Percentiles rank a stretch among this genome's conserved stretches.
phyloP scores from a whole-genome alignment of 1,140 invertebrate species.

The Halyomorpha halys region DNA sequence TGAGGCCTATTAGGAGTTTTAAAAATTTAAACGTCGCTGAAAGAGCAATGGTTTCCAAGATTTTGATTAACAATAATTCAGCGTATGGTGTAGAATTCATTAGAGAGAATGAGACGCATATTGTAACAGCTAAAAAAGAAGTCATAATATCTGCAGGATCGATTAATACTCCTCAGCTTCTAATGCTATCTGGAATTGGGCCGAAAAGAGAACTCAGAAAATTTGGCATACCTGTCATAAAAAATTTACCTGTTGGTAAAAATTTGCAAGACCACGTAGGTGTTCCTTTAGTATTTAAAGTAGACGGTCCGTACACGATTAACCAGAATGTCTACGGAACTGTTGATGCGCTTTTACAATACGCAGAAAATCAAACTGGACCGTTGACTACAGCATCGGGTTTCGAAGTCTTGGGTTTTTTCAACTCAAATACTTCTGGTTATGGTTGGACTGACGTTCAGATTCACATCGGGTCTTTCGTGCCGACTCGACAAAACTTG shows the following conservation, averaged over 20 bases:
- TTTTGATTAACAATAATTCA: conserved; percentile 57
- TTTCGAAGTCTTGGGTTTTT: background rate
- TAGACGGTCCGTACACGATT: conserved; percentile 23
- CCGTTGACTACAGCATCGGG: background rate
- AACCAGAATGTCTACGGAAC: background rate
- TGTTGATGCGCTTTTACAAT: conserved; percentile 4
- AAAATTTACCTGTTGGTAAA: conserved; percentile 52
- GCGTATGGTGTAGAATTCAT: conserved; percentile 62
- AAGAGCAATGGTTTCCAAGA: conserved; percentile 48
- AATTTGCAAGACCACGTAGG: conserved; percentile 67
- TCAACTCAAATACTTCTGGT: background rate
- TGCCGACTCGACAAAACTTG: background rate
- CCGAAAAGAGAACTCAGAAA: conserved; percentile 58
- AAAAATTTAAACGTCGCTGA: conserved; percentile 55
- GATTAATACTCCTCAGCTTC: conserved; percentile 64
- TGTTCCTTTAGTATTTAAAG: conserved; percentile 18
- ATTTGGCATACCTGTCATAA: conserved; percentile 54
- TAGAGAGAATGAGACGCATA: conserved; percentile 43
- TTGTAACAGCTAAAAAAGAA: conserved; percentile 56
- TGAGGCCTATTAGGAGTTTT: conserved; percentile 50
- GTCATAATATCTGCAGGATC: conserved; percentile 61
- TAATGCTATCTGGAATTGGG: conserved; percentile 80
- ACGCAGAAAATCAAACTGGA: conserved; percentile 9
- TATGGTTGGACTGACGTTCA: conserved; percentile 1
- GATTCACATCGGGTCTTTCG: conserved; percentile 11